Evolutionary conservation across 2,797 vertebrate genomes (phyloP), one percentile per base, ranked within the genome.

Genomic region (Rhinatrema bivittatum): DNA sequence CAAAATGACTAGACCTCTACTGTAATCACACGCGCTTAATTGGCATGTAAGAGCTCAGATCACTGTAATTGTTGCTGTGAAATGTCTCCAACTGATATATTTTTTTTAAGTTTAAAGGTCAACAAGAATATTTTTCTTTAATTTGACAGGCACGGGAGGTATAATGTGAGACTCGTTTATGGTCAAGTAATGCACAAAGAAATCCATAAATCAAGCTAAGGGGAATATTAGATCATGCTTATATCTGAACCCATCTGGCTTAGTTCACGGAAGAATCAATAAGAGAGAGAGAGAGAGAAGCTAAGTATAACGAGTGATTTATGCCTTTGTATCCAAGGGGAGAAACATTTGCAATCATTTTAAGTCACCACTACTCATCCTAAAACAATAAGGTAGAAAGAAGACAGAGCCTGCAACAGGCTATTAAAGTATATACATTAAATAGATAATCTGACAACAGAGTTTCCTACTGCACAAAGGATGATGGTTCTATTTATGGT

Each of bases 151-250:
- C 57, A 44, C 56, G 53, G 46, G 51, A 58, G 65, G 72, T 74
- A 67, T 70, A 71, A 74, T 45, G 65, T 53, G 56, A 70, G 62
- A 65, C 64, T 67, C 54, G 39, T 80, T 84, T 76, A 60, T 59
- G 76, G 60, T 62, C 66, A 80, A 71, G 72, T 77, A 81, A 78
- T 70, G 69, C 62, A 65, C 64, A 64, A 68, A 65, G 72, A 74
- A 81, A 84, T 80, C 82, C 69, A 79, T 83, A 83, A 79, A 78
- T 84, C 76, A 79, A 55, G 72, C 65, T 41, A 63, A 57, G 61
- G 65, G 60, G 72, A 69, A 67, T 79, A 73, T 81, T 70, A 77
- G 68, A 76, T 75, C 72, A 74, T 64, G 70, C 68, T 69, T 56
- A 44, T 66, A 65, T 71, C 62, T 59, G 57, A 79, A 72, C 72